phyloP scores from a whole-genome alignment of 1,140 invertebrate species.

The Matsumurasca onukii region DNA sequence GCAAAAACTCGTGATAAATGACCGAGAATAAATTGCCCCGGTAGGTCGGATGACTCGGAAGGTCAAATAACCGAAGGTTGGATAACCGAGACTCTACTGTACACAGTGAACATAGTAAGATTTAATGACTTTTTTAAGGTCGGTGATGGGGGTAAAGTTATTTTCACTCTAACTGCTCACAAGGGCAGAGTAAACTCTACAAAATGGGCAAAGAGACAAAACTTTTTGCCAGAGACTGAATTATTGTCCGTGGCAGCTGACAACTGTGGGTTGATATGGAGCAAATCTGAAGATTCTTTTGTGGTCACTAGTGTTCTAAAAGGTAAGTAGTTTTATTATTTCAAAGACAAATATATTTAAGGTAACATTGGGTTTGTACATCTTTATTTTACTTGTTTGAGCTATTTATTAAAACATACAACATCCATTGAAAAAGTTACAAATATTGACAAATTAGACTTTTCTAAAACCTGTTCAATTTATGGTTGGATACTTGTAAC shows the following conservation, averaged over 20 bases:
- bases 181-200: conserved; percentile 70
- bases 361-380: neutral
- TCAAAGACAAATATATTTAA: neutral
- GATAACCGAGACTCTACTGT: too few species aligned
- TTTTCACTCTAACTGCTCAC: conserved; percentile 59
- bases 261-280: conserved; percentile 20
- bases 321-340: conserved; percentile 46
- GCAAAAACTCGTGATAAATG: too few species aligned
- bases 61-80: too few species aligned
- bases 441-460: neutral
- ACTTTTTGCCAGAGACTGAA: conserved; percentile 52
- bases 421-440: neutral
- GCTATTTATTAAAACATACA: neutral
- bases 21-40: too few species aligned
- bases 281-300: neutral
- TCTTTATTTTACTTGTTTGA: neutral
- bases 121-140: conserved; percentile 33
- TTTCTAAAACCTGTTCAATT: neutral
- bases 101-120: too few species aligned
- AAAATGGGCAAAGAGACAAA: conserved; percentile 63
- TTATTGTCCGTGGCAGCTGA: conserved; percentile 63
- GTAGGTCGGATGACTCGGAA: too few species aligned
- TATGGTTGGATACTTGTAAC: too few species aligned
- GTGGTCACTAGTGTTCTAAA: conserved; percentile 16
- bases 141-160: conserved; percentile 51